Percentiles rank a stretch among this genome's conserved stretches.
Conservation (phyloP, 2,797 vertebrate genomes). For the Lophotriccus pileatus region DNA sequence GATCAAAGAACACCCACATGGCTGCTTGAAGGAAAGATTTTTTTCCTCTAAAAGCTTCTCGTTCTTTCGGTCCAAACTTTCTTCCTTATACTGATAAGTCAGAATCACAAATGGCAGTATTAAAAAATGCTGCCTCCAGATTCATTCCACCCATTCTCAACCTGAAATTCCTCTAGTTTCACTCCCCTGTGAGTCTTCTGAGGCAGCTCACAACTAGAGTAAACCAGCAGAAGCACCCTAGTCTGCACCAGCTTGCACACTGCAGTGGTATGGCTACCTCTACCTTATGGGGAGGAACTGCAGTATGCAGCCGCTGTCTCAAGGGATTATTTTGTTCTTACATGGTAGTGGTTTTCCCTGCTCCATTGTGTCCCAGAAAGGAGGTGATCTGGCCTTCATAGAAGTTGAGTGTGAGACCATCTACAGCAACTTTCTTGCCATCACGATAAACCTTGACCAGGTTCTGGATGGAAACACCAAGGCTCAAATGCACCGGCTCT, state of each 20-base stretch:
- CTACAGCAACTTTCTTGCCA: conserved; percentile 94
- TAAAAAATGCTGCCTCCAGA: background rate
- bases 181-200: background rate
- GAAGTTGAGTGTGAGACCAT: conserved; percentile 92
- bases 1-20: background rate
- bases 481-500: conserved; percentile 88
- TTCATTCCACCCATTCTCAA: background rate
- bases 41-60: background rate
- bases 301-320: background rate
- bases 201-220: background rate
- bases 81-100: background rate
- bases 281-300: accelerated
- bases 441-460: conserved; percentile 95
- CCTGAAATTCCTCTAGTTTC: background rate
- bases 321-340: conserved; percentile 71
- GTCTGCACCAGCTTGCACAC: background rate
- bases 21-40: background rate
- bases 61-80: background rate
- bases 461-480: conserved; percentile 95
- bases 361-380: conserved; percentile 97
- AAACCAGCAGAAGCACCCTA: background rate
- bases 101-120: background rate
- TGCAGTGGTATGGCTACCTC: background rate
- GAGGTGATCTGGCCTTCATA: conserved; percentile 98
- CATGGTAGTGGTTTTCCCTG: conserved; percentile 99